Evolutionary conservation across 2,888 invertebrate species (phyloP), one percentile per base, ranked within the genome.

Genomic region (Sialis fuliginosa): DNA sequence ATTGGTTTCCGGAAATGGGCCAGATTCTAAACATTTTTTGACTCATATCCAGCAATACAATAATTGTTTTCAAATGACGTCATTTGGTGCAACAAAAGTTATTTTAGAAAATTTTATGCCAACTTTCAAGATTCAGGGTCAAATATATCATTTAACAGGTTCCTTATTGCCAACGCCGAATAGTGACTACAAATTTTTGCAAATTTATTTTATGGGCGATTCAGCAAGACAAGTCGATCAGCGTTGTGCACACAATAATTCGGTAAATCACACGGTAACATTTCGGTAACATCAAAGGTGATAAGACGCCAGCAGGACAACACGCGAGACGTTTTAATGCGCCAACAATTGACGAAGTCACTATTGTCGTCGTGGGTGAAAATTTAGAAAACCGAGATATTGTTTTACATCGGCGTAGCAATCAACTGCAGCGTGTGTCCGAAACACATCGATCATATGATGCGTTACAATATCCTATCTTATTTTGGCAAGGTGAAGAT

Each of bases 371-470:
- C 30, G 43, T 47, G n/a, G 56, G 57, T 32, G 50, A 54, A 47
- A 46, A 52, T 39, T 53, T 56, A 22, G 55, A 52, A 39, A 47
- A 40, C 13, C 50, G 50, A 51, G 55, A 56, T 53, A 61, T 63
- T 51, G 55, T 60, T 5, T 43, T 64, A 34, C 57, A 59, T 52
- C 53, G 56, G 4, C 52, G 58, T 44, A 53, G 52, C 47, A 52
- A 53, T 42, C 43, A 53, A 35, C 39, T 59, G 37, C 48, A 56
- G 31, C 54, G 53, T 51, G 49, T 59, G 31, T 39, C 33, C 6
- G 58, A 61, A 53, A 58, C 56, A 39, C 60, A 62, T 44, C 50
- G 56, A 8, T 52, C 53, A 41, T 62, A 61, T 51, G 63, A 65
- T 53, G 58, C 64, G 4, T 50, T 65, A 39, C 56, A 60, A 49